Conservation (phyloP, 2,888 invertebrate genomes). For the Gandaritis pyraliata region DNA sequence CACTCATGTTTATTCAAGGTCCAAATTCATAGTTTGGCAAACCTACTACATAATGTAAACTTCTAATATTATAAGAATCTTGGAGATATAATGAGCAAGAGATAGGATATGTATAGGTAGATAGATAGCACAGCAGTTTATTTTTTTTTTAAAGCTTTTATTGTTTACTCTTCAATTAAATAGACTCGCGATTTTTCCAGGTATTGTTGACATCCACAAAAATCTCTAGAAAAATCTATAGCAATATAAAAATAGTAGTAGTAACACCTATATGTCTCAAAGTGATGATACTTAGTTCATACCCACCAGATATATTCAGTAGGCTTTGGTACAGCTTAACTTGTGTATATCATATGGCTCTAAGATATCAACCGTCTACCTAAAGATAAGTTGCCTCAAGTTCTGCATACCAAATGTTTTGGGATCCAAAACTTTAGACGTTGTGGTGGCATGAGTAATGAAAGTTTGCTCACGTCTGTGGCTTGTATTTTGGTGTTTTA, state of each 20-base stretch:
- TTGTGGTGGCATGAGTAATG: constrained; percentile 55
- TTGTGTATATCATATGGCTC: constrained; percentile 6
- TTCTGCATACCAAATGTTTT: constrained; percentile 65
- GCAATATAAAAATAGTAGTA: no score
- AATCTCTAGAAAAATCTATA: no score
- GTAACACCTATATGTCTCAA: no score
- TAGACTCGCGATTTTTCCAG: no score
- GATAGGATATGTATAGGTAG: not conserved
- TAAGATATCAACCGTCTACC: constrained; percentile 28
- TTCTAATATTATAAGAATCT: constrained; percentile 17
- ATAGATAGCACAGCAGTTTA: no score
- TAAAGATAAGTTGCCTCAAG: constrained; percentile 59
- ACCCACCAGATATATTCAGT: no score
- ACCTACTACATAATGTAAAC: constrained; percentile 28
- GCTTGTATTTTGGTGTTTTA: constrained; percentile 30
- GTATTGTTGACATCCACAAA: no score
- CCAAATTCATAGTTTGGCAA: constrained; percentile 31
- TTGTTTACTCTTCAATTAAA: no score
- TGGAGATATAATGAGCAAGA: constrained; percentile 7
- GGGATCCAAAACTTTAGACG: constrained; percentile 60
- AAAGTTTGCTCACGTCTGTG: constrained; percentile 42
- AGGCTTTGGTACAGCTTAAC: no score
- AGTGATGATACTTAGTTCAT: no score
- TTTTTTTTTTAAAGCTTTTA: no score
- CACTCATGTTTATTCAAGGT: constrained; percentile 26